Evolutionary conservation across 1,140 invertebrate genomes (phyloP).

Genomic region (Drosophila sp.): DNA sequence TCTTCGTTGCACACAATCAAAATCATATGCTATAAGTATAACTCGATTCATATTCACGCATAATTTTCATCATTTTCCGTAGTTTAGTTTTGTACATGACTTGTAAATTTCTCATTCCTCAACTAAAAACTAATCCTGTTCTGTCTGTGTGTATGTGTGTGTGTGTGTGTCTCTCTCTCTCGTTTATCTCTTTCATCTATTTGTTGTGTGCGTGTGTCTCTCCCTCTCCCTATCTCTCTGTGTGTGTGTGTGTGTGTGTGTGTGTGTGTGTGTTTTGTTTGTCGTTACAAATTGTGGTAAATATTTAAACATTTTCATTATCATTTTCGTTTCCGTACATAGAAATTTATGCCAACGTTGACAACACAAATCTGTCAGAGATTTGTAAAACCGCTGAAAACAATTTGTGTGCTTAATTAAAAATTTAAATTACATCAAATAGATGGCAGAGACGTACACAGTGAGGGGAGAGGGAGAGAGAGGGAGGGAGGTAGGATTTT

Average conservation of each 20-base stretch:
- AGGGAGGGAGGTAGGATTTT: not conserved
- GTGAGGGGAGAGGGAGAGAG: not conserved
- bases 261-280: constrained; percentile 34
- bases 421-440: constrained; percentile 81
- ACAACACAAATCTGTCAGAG: constrained; percentile 70
- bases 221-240: constrained; percentile 11
- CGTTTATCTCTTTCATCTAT: constrained; percentile 10
- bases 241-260: constrained; percentile 31
- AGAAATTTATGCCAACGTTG: constrained; percentile 40
- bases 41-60: constrained; percentile 20
- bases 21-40: constrained; percentile 1
- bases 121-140: constrained; percentile 24
- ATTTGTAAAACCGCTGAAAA: constrained; percentile 74
- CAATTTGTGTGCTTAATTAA: constrained; percentile 80
- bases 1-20: constrained; percentile 47
- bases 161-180: not conserved
- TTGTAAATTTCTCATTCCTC: constrained; percentile 28
- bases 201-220: constrained; percentile 19
- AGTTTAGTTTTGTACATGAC: constrained; percentile 44
- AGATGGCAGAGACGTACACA: constrained; percentile 6
- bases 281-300: constrained; percentile 73
- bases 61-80: constrained; percentile 49
- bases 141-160: not conserved
- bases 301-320: constrained; percentile 80
- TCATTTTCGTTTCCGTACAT: constrained; percentile 52